Percentiles rank a stretch among this genome's conserved stretches.
Conservation (phyloP, 1,140 invertebrate species). For the Neotoxoptera formosana region DNA sequence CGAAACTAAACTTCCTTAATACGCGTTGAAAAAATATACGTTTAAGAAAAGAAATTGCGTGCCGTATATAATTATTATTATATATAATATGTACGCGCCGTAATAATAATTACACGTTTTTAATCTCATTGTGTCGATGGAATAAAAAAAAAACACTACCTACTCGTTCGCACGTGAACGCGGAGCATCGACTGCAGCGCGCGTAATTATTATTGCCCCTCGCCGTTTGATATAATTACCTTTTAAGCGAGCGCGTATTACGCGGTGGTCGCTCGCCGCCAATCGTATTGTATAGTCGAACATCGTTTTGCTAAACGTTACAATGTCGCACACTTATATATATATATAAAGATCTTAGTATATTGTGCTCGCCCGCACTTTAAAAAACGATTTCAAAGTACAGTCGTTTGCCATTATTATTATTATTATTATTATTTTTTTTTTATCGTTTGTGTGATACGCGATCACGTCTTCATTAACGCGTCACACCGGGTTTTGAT, state of each 20-base stretch:
- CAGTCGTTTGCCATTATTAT: neutral
- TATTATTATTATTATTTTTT: neutral
- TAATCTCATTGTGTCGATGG: neutral
- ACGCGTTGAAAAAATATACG: neutral
- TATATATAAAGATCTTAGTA: no score
- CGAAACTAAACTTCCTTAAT: neutral
- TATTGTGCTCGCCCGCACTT: neutral
- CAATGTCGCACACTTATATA: neutral
- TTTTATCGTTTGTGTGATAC: neutral
- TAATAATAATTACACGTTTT: slow-evolving; percentile 19
- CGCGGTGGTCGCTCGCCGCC: neutral
- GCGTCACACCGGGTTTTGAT: neutral
- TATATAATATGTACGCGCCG: neutral
- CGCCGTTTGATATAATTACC: neutral
- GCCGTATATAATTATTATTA: neutral
- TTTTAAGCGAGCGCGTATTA: slow-evolving; percentile 30
- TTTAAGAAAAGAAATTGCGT: slow-evolving; percentile 20
- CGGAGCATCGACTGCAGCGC: neutral
- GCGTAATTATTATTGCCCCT: slow-evolving; percentile 22
- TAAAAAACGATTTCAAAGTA: neutral
- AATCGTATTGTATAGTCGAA: no score
- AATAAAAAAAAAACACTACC: neutral
- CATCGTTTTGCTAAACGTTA: slow-evolving; percentile 27
- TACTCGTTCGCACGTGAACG: slow-evolving; percentile 5
- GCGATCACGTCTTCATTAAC: neutral